Evolutionary conservation across 35 echinoderm and acorn worm genomes (phyloP).

Genomic region (Heliocidaris tuberculata): DNA sequence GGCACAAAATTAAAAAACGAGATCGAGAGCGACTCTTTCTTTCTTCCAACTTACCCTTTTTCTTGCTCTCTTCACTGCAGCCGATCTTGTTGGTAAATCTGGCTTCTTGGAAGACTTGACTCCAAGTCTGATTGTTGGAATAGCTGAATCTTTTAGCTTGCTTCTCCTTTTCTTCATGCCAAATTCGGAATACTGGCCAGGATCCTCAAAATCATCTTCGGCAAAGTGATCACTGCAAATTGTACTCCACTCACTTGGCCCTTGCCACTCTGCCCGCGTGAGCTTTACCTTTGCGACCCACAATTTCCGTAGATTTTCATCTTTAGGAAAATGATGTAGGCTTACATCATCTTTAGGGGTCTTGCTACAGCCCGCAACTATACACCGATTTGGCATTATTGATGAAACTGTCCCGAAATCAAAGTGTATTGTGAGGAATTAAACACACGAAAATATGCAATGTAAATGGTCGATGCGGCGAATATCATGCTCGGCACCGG

Average conservation of each 20-base stretch:
- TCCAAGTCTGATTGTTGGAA: neutral
- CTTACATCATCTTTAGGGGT: constrained; percentile 34
- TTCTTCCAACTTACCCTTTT: constrained; percentile 12
- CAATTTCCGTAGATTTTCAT: neutral
- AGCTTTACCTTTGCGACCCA: constrained; percentile 34
- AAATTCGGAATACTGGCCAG: neutral
- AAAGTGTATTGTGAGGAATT: neutral
- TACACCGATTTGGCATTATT: constrained; percentile 45
- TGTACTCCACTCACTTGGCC: neutral
- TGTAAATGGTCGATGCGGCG: neutral
- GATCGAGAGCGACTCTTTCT: neutral
- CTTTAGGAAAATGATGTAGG: constrained; percentile 32
- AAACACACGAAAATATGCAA: neutral
- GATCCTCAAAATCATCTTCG: neutral
- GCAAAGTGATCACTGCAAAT: constrained; percentile 41
- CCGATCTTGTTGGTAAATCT: neutral
- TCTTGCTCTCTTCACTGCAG: neutral
- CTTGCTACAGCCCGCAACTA: constrained; percentile 39
- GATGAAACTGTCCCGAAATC: neutral
- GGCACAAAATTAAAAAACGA: neutral
- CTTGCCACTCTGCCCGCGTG: constrained; percentile 19
- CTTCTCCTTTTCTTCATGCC: neutral
- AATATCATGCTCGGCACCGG: neutral
- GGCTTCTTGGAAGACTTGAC: neutral
- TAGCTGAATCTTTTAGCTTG: neutral